Evolutionary conservation across 2,888 invertebrate species (phyloP), one percentile per base, ranked within the genome.

Genomic region (Onchidella celtica): DNA sequence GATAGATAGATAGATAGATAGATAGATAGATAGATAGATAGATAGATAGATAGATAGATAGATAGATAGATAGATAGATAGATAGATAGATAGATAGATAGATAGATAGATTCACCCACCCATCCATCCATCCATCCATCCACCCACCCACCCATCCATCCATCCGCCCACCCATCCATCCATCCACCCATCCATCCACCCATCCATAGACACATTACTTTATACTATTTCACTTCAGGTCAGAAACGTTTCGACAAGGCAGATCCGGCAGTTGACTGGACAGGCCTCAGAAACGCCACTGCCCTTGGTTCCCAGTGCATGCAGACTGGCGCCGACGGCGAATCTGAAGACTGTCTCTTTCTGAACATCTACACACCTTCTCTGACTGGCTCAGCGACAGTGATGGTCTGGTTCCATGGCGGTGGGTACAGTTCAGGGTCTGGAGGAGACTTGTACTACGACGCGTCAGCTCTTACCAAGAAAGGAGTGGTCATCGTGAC

Each of bases 341-440:
- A 55, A 14, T 32, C 72, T 17, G 72, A 72, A 57, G 72, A 72
- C 27, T 72, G 76, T 14, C 55, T 76, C 29, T 40, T n/a, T 55
- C 32, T 76, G 29, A 76, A 76, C 32, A 32, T 76, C 4, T 76
- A 34, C 32, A 66, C 76, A 0, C 65, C 65, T 9, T 1, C 14
- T 55, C 36, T 66, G 29, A 76, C 29, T 24, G 66, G 55, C 0
- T 55, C 76, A n/a, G 3, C 29, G 32, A 47, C 76, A 21, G 76
- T 76, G 17, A 55, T 72, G 32, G 34, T 76, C 27, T 76, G 61
- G 63, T 57, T 76, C 27, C 66, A 76, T 29, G 76, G 76, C 9
- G 66, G 76, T 2, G 76, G 63, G 0, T 66, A 27, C 76, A 29
- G 6, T 9, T 4, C 76, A 29, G 66, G 55, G 4, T 66, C 66